These are phyloP conservation scores for Girardinus metallicus DNA, from an alignment of 2,797 vertebrate species.

Conservation along the genomic window DNA sequence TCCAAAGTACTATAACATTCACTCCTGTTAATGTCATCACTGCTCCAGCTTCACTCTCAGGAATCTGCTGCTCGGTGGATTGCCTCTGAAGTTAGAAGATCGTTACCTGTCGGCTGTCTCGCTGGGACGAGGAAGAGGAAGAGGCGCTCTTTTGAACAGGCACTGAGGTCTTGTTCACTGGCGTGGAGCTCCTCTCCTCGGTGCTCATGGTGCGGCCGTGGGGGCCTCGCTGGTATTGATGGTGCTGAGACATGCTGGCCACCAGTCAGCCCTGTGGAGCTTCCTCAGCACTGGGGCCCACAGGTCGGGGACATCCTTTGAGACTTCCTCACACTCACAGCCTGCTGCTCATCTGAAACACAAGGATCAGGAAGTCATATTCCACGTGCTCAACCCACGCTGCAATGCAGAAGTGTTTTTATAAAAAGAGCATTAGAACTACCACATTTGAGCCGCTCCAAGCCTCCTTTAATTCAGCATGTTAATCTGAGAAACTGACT, in stretches of 20 bases:
- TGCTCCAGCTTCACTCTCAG: slow-evolving; percentile 23
- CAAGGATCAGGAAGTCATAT: slow-evolving; percentile 34
- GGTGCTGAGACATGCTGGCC: slow-evolving; percentile 79
- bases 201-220: slow-evolving; percentile 88
- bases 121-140: slow-evolving; percentile 92
- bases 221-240: slow-evolving; percentile 74
- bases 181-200: slow-evolving; percentile 89
- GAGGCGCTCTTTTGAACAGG: slow-evolving; percentile 96
- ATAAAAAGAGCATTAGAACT: not conserved
- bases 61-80: slow-evolving; percentile 16
- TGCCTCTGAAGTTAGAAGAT: slow-evolving; percentile 25
- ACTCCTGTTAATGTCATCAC: not conserved
- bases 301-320: slow-evolving; percentile 65
- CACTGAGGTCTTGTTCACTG: slow-evolving; percentile 89
- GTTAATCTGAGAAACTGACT: slow-evolving; percentile 33
- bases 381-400: not conserved
- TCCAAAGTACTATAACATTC: slow-evolving; percentile 7
- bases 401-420: not conserved
- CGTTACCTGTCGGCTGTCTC: slow-evolving; percentile 96
- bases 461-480: slow-evolving; percentile 24
- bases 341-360: slow-evolving; percentile 67
- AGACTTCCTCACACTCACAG: slow-evolving; percentile 52
- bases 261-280: slow-evolving; percentile 48
- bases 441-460: slow-evolving; percentile 2
- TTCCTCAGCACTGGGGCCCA: slow-evolving; percentile 63